Conservation (phyloP, 2,113 vertebrate genomes). For the Falco punctatus region DNA sequence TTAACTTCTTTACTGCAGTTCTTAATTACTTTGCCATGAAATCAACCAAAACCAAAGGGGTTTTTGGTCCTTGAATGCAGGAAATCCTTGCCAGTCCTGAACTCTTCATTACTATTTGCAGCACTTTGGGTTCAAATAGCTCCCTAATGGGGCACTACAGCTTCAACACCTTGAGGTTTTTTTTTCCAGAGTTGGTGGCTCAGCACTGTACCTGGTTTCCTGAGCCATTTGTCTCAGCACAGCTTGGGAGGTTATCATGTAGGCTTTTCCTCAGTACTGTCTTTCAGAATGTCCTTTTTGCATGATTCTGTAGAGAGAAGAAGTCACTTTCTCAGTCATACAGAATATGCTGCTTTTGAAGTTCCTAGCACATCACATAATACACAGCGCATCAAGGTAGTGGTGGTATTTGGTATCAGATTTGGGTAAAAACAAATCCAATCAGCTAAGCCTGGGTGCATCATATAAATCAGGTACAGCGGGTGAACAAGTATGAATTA, state of each 20-base stretch:
- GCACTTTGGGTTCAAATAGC: background rate
- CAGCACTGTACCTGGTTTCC: background rate
- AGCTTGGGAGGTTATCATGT: background rate
- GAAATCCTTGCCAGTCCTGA: background rate
- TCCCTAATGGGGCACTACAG: background rate
- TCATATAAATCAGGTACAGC: fast-evolving
- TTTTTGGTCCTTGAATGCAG: background rate
- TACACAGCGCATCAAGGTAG: no score
- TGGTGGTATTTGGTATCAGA: background rate
- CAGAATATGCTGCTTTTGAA: background rate
- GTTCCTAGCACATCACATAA: background rate
- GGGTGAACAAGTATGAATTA: background rate
- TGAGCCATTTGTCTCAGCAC: background rate
- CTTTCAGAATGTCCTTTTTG: background rate
- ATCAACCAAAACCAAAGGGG: background rate
- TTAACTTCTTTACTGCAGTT: background rate
- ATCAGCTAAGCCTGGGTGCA: background rate
- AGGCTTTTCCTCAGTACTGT: background rate
- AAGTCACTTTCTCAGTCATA: background rate
- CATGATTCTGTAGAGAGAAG: background rate
- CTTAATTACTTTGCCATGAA: background rate
- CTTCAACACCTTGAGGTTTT: background rate
- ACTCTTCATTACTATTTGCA: background rate
- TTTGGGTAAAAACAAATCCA: background rate
- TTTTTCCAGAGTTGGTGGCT: background rate